Evolutionary conservation across 2,113 vertebrate species (phyloP).

Genomic region (Hyperoodon ampullatus): DNA sequence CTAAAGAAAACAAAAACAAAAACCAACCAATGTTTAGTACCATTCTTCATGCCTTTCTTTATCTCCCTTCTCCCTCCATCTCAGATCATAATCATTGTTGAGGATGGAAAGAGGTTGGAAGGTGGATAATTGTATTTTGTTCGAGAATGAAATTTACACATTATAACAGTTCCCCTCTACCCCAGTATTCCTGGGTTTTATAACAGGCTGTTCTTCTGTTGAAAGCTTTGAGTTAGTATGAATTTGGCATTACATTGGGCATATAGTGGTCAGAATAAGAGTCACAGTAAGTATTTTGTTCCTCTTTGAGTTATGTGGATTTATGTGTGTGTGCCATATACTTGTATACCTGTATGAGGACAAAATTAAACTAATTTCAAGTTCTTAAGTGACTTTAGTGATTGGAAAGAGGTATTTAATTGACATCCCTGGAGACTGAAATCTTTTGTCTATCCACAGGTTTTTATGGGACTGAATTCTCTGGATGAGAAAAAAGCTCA

Average conservation of each 20-base stretch:
- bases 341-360: neutral
- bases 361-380: conserved; percentile 58
- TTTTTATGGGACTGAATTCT: conserved; percentile 76
- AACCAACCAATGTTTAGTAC: neutral
- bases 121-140: conserved; percentile 30
- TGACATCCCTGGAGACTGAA: conserved; percentile 81
- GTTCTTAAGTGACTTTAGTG: conserved; percentile 77
- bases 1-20: neutral
- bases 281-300: conserved; percentile 13
- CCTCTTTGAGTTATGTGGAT: neutral
- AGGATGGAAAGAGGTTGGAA: conserved; percentile 21
- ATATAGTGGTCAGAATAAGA: conserved; percentile 40
- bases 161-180: neutral
- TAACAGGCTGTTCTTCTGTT: neutral
- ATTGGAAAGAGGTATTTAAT: conserved; percentile 75
- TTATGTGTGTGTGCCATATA: neutral
- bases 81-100: conserved; percentile 48
- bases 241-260: conserved; percentile 39
- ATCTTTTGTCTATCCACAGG: conserved; percentile 83
- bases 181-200: neutral
- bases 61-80: neutral
- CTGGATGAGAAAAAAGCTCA: conserved; percentile 57
- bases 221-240: conserved; percentile 45
- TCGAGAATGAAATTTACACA: neutral
- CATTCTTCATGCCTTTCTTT: neutral